Base-by-base conservation (phyloP, 2,797 vertebrate species). In the Gorsachius magnificus region DNA sequence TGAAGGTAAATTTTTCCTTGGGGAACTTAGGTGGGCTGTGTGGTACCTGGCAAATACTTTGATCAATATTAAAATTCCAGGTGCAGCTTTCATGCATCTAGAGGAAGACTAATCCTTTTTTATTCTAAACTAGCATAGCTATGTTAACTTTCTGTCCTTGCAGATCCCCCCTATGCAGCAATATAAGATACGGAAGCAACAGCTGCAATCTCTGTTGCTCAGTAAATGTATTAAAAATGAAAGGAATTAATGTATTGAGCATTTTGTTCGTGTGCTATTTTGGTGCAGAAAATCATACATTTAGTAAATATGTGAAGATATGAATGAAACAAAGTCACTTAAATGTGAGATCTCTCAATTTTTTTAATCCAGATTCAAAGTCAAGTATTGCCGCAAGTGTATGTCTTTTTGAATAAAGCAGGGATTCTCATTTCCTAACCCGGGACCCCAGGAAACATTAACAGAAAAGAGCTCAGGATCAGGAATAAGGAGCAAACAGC, bases 61-160 rank as follows among this genome's bases (percentile, higher is more conserved):
- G 46, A 85, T 84, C n/a, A 43, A 11, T 72, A 70, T 85, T 93
- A 72, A 92, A 84, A 93, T 71, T 93, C 48, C 61, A 89, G 38
- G 48, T 92, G 43, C n/a, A 79, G 35, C 13, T 65, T 93, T 78
- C 18, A 24, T 41, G 63, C 46, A 57, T 58, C 36, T n/a, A 79
- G 80, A 25, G 51, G n/a, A 69, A 68, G 46, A 51, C 36, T 56
- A 71, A 85, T 85, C 61, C 53, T 58, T 77, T 85, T 83, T 84
- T 26, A 65, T 41, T 89, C 88, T 85, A 20, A 82, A 85, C 11
- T 61, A 38, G 33, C 12, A 13, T 13, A 33, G n/a, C 60, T 57
- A 0, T 29, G 50, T 53, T 88, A 53, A 48, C 53, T 77, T 70
- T 48, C 12, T 36, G 51, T 74, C 25, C 48, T 80, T 77, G 60